These are phyloP conservation scores for Hirudinaria manillensis DNA, from an alignment of 2,888 invertebrate species.

Conservation along the genomic window DNA sequence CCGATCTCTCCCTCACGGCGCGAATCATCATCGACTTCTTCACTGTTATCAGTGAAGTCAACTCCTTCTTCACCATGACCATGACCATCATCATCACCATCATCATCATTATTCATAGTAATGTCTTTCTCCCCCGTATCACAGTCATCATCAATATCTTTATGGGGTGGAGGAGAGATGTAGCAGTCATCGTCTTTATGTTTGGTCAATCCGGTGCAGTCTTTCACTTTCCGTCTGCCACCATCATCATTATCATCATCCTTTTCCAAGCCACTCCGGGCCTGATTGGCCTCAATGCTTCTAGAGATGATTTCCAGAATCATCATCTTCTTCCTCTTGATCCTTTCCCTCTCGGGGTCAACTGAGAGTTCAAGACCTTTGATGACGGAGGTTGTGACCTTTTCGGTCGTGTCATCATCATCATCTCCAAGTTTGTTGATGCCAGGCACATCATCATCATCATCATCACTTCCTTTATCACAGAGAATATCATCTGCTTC, in stretches of 20 bases:
- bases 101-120: neutral
- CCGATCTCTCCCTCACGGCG: neutral
- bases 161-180: too few relatives aligned
- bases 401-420: too few relatives aligned
- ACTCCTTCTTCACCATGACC: neutral
- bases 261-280: too few relatives aligned
- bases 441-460: neutral
- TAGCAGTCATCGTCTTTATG: too few relatives aligned
- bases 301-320: too few relatives aligned
- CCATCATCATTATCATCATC: slow-evolving; percentile 2
- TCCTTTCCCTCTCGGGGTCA: too few relatives aligned
- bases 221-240: neutral
- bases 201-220: neutral
- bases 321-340: too few relatives aligned
- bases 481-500: neutral
- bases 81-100: neutral
- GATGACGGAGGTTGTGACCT: too few relatives aligned
- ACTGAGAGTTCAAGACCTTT: too few relatives aligned
- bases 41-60: neutral
- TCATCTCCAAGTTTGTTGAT: too few relatives aligned
- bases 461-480: neutral
- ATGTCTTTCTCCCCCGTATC: neutral
- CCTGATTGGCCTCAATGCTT: too few relatives aligned
- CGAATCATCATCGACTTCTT: neutral
- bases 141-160: too few relatives aligned